A percentile compares a stretch with the other conserved stretches of the same genome.
Conservation (phyloP, 2,113 vertebrate species). For the Podarcis raffonei region DNA sequence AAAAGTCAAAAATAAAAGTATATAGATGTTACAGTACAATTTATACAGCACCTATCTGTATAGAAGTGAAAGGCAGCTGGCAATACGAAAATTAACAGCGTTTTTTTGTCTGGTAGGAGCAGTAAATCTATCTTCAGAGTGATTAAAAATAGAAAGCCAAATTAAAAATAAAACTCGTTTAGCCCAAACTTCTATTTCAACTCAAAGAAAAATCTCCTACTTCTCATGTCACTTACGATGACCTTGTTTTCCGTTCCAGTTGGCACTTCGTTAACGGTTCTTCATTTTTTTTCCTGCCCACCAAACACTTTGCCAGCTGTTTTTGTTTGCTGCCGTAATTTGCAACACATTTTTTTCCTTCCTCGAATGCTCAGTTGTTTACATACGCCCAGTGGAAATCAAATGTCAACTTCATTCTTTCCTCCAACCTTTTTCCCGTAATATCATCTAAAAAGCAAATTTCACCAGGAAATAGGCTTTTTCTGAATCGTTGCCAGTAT, state of each 20-base stretch:
- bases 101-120: not conserved
- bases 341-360: slow-evolving; percentile 45
- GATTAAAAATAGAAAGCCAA: not conserved
- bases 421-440: slow-evolving; percentile 54
- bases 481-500: slow-evolving; percentile 58
- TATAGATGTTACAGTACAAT: not conserved
- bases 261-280: slow-evolving; percentile 55
- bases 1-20: not conserved
- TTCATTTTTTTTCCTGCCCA: slow-evolving; percentile 57
- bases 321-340: slow-evolving; percentile 64
- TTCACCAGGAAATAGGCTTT: slow-evolving; percentile 59
- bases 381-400: slow-evolving; percentile 64
- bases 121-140: not conserved
- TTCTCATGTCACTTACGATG: slow-evolving; percentile 45
- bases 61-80: not conserved
- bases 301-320: slow-evolving; percentile 59
- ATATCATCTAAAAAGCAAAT: slow-evolving; percentile 66
- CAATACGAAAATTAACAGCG: not conserved
- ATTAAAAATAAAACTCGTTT: slow-evolving; percentile 20
- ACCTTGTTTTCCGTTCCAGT: slow-evolving; percentile 35
- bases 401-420: slow-evolving; percentile 65
- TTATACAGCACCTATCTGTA: not conserved
- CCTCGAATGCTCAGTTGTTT: slow-evolving; percentile 54
- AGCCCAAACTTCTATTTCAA: slow-evolving; percentile 37
- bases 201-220: slow-evolving; percentile 23